These are phyloP conservation scores for Netelia inedita DNA, from an alignment of 2,888 invertebrate genomes.

Conservation along the genomic window DNA sequence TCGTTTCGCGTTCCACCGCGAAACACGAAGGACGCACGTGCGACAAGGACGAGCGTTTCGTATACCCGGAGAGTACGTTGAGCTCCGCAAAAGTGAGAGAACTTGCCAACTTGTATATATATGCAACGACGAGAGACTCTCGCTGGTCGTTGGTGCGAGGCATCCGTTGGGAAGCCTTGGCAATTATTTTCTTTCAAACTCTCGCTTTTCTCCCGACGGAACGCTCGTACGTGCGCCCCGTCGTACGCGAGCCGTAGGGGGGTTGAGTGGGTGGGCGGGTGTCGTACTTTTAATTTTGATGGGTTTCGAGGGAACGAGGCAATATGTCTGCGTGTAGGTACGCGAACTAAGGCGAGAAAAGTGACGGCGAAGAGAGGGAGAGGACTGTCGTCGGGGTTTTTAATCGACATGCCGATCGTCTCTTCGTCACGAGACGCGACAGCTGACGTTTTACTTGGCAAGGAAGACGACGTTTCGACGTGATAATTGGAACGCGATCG, in stretches of 20 bases:
- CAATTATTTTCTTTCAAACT: slow-evolving; percentile 63
- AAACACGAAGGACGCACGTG: too few species aligned
- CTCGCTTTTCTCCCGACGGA: slow-evolving; percentile 60
- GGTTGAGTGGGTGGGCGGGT: background rate
- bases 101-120: slow-evolving; percentile 27
- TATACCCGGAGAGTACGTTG: too few species aligned
- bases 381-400: slow-evolving; percentile 11
- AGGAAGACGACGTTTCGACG: slow-evolving; percentile 47
- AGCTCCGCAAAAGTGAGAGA: background rate
- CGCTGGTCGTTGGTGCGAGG: slow-evolving; percentile 3
- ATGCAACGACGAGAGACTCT: slow-evolving; percentile 38
- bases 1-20: background rate
- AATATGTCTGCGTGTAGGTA: background rate
- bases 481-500: slow-evolving; percentile 64
- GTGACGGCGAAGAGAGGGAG: background rate
- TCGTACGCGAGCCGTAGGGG: background rate
- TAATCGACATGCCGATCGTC: slow-evolving; percentile 49
- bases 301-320: slow-evolving; percentile 16
- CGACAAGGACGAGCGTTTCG: too few species aligned
- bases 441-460: slow-evolving; percentile 33
- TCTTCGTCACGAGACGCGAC: slow-evolving; percentile 4
- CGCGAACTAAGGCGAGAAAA: background rate
- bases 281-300: slow-evolving; percentile 38
- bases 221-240: background rate
- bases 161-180: slow-evolving; percentile 51